Conservation (phyloP, 2,113 vertebrate genomes). For the Motacilla alba region DNA sequence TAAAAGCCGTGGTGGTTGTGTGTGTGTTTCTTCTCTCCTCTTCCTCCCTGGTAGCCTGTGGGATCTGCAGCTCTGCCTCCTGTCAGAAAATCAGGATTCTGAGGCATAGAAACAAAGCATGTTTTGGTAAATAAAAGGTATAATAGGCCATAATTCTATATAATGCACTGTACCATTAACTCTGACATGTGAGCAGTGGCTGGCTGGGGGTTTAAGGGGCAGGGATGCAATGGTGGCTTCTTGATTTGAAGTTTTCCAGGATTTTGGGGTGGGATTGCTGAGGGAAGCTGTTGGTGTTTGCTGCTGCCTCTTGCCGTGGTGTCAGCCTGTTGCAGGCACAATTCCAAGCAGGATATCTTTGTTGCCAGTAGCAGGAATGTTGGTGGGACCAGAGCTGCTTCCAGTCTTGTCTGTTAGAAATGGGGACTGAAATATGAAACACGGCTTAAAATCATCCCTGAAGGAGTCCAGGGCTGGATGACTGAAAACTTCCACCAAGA, state of each 20-base stretch:
- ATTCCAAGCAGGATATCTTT: neutral
- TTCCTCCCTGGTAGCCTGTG: neutral
- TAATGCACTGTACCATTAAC: too few species aligned
- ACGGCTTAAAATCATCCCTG: neutral
- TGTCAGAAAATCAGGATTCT: neutral
- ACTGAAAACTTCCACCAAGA: neutral
- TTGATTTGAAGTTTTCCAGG: neutral
- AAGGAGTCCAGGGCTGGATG: neutral
- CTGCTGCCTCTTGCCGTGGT: neutral
- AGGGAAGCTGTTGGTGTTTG: neutral
- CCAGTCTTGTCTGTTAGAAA: neutral
- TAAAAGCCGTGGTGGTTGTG: slow-evolving; percentile 47
- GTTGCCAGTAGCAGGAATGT: neutral
- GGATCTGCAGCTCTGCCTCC: neutral
- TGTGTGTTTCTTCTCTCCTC: neutral
- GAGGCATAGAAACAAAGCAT: neutral
- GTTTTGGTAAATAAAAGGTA: neutral
- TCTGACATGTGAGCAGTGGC: neutral
- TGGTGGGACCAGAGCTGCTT: neutral
- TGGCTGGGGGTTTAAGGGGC: neutral
- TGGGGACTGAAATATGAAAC: neutral
- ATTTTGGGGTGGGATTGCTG: neutral
- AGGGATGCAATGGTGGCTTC: neutral
- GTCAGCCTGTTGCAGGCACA: neutral
- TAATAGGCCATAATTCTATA: neutral